Evolutionary conservation across 2,113 vertebrate species (phyloP).

Genomic region (Gallinago paraguaiae): DNA sequence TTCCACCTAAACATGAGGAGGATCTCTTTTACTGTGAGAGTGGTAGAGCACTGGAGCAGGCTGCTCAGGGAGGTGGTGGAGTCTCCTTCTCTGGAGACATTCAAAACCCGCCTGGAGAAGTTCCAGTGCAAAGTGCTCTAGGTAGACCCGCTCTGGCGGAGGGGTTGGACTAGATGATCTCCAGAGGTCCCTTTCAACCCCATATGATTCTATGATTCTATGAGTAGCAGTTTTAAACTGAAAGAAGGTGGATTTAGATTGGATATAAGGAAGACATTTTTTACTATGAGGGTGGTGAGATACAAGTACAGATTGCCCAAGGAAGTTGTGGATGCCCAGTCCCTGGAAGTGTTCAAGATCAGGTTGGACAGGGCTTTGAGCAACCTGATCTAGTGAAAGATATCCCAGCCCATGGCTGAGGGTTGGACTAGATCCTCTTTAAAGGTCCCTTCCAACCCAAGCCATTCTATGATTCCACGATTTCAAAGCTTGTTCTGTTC

Average conservation of each 20-base stretch:
- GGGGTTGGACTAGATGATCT: too few relatives aligned
- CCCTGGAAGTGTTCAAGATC: background rate
- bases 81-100: too few relatives aligned
- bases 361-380: background rate
- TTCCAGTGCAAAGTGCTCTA: too few relatives aligned
- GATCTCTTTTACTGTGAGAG: too few relatives aligned
- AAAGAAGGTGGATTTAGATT: background rate
- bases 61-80: too few relatives aligned
- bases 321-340: background rate
- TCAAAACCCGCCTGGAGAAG: too few relatives aligned
- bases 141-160: too few relatives aligned
- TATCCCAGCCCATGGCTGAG: background rate
- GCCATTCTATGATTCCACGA: background rate
- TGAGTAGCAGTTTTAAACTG: background rate
- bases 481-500: background rate
- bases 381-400: background rate
- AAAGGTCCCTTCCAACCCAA: background rate
- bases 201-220: too few relatives aligned
- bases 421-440: background rate
- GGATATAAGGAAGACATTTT: background rate
- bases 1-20: too few relatives aligned
- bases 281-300: background rate
- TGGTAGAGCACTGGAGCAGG: too few relatives aligned
- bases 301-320: background rate
- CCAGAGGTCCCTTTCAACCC: too few relatives aligned